Evolutionary conservation across 2,888 invertebrate genomes (phyloP).

Genomic region (Ryuthela nishihirai): DNA sequence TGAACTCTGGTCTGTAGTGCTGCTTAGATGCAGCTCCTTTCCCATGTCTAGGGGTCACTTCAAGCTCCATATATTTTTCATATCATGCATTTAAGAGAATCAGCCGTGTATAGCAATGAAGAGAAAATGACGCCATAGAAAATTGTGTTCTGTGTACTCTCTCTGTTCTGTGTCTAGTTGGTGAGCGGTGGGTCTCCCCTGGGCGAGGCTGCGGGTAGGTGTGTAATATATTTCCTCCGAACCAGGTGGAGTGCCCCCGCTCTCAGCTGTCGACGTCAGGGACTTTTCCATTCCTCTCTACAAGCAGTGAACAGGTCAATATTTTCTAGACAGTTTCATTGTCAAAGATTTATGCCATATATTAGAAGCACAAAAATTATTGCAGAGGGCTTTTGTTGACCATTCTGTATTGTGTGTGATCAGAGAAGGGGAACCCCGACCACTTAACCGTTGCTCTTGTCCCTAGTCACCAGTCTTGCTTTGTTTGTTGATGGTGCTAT

Average conservation of each 20-base stretch:
- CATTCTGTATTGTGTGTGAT: too few relatives aligned
- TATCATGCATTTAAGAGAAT: conserved; percentile 36
- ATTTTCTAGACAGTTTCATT: conserved; percentile 30
- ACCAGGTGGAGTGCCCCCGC: conserved; percentile 15
- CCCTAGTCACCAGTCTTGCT: conserved; percentile 35
- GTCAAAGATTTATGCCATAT: conserved; percentile 29
- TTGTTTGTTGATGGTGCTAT: conserved; percentile 31
- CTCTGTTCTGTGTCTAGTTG: conserved; percentile 13
- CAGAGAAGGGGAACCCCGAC: too few relatives aligned
- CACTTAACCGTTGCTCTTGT: conserved; percentile 28
- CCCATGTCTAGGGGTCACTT: conserved; percentile 10
- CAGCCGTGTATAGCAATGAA: conserved; percentile 32
- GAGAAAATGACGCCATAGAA: conserved; percentile 23
- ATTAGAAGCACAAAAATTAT: too few relatives aligned
- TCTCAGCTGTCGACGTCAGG: conserved; percentile 20
- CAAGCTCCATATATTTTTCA: conserved; percentile 39
- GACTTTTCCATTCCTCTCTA: conserved; percentile 21
- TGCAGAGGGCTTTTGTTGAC: too few relatives aligned
- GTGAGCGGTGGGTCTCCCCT: background rate
- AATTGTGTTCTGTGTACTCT: conserved; percentile 24
- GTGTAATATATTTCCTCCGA: conserved; percentile 34
- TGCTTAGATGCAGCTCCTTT: conserved; percentile 31
- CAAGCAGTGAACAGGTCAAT: conserved; percentile 3
- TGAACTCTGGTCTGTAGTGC: conserved; percentile 35
- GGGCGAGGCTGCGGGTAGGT: conserved; percentile 36